Percentiles rank a stretch among this genome's conserved stretches.
phyloP scores from a whole-genome alignment of 2,888 invertebrate species.

The Griposia aprilina region DNA sequence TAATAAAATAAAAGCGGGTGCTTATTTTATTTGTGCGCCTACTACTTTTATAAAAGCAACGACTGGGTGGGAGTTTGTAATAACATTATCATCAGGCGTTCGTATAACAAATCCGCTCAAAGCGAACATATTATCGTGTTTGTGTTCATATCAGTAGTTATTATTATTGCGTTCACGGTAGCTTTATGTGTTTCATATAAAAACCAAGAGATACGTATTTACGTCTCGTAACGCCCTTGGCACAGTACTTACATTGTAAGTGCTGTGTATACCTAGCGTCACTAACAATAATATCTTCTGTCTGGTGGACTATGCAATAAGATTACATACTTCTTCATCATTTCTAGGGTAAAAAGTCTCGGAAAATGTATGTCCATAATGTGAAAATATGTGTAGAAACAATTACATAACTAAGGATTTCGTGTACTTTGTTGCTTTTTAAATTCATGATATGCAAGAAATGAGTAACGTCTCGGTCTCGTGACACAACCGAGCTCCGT shows the following conservation, averaged over 20 bases:
- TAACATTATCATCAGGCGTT: slow-evolving; percentile 58
- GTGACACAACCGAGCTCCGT: slow-evolving; percentile 10
- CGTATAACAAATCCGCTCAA: slow-evolving; percentile 5
- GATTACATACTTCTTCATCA: background rate
- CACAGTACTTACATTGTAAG: slow-evolving; percentile 23
- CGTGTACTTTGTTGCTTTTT: background rate
- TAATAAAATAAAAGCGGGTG: slow-evolving; percentile 32
- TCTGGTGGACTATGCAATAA: background rate
- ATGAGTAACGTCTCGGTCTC: slow-evolving; percentile 21
- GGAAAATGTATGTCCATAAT: background rate
- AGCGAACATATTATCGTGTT: slow-evolving; percentile 9
- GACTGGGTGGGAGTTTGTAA: slow-evolving; percentile 22
- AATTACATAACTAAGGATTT: background rate
- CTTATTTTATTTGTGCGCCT: slow-evolving; percentile 50
- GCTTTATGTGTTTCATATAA: slow-evolving; percentile 25
- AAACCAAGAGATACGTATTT: slow-evolving; percentile 25
- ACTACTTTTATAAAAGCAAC: slow-evolving; percentile 50
- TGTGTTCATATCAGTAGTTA: slow-evolving; percentile 34
- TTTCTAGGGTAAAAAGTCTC: background rate
- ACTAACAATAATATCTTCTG: slow-evolving; percentile 17
- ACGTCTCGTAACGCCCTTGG: slow-evolving; percentile 29
- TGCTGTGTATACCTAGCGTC: slow-evolving; percentile 2
- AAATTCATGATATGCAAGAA: slow-evolving; percentile 21
- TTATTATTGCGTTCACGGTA: slow-evolving; percentile 23
- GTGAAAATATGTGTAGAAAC: background rate